Percentiles rank a stretch among this genome's conserved stretches.
Evolutionary conservation across 2,113 vertebrate species (phyloP).

Genomic region (Gymnorhina tibicen): DNA sequence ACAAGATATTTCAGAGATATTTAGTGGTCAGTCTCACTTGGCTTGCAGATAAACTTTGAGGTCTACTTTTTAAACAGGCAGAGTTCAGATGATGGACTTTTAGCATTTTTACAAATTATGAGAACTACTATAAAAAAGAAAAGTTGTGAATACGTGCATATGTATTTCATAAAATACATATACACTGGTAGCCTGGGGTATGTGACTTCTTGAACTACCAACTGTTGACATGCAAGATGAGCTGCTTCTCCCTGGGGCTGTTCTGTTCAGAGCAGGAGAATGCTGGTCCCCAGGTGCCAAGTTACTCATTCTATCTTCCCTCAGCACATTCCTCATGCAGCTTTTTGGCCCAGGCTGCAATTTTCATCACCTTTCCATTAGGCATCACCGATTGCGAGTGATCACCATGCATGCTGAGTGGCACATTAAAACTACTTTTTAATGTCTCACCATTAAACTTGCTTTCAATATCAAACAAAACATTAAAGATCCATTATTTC

Average conservation of each 20-base stretch:
- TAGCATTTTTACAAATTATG: not conserved
- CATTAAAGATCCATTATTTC: conserved; percentile 68
- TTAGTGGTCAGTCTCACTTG: not conserved
- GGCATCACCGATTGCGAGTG: not conserved
- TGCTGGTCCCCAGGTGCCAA: not conserved
- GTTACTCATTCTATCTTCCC: not conserved
- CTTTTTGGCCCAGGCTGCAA: not conserved
- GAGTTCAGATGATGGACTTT: not conserved
- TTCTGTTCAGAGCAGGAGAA: not conserved
- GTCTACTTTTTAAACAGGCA: not conserved
- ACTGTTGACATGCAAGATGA: not conserved
- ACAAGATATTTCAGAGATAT: not conserved
- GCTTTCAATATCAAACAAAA: conserved; percentile 68
- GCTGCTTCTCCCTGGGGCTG: not conserved
- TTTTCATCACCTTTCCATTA: conserved; percentile 34
- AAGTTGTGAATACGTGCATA: not conserved
- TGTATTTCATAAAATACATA: not conserved
- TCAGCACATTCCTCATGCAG: not conserved
- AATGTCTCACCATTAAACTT: conserved; percentile 54
- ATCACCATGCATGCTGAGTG: not conserved
- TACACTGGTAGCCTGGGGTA: not conserved
- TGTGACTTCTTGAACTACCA: not conserved
- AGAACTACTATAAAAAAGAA: not conserved
- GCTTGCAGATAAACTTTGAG: not conserved
- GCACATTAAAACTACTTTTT: conserved; percentile 53